Evolutionary conservation across 2,888 invertebrate species (phyloP).

Genomic region (Eupithecia centaureata): DNA sequence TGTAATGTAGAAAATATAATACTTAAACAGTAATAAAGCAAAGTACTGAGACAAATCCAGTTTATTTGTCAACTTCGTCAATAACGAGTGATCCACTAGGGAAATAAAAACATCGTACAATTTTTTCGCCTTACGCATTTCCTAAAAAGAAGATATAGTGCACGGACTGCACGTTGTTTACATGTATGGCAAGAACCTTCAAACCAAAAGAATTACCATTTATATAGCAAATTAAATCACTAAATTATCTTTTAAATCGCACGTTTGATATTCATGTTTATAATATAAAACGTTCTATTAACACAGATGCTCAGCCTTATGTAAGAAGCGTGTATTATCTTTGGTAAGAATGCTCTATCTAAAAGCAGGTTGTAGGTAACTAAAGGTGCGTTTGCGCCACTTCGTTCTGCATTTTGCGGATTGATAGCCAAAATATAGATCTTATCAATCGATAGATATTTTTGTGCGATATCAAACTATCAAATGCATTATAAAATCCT

Average conservation of each 20-base stretch:
- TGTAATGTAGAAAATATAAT: not conserved
- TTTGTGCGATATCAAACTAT: not conserved
- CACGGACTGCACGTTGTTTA: slow-evolving; percentile 24
- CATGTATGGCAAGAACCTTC: slow-evolving; percentile 35
- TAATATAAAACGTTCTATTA: slow-evolving; percentile 66
- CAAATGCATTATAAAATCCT: not conserved
- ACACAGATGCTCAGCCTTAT: slow-evolving; percentile 78
- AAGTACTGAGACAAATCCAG: not conserved
- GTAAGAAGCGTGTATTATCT: slow-evolving; percentile 62
- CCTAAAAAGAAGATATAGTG: slow-evolving; percentile 25
- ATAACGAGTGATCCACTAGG: not conserved
- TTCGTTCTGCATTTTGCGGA: slow-evolving; percentile 6
- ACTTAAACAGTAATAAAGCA: too few relatives aligned
- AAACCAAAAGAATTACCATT: slow-evolving; percentile 30
- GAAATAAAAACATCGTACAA: not conserved
- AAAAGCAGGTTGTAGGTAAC: slow-evolving; percentile 11
- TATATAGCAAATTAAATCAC: slow-evolving; percentile 39
- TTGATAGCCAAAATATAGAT: not conserved
- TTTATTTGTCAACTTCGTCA: too few relatives aligned
- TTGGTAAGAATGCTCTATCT: slow-evolving; percentile 53
- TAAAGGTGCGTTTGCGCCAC: slow-evolving; percentile 21
- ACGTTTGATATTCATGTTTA: slow-evolving; percentile 49
- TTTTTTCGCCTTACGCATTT: slow-evolving; percentile 24
- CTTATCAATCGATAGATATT: not conserved
- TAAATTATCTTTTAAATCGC: slow-evolving; percentile 38